A percentile compares a stretch with the other conserved stretches of the same genome.
phyloP scores from a whole-genome alignment of 2,888 invertebrate genomes.

The Argyra leucocephala region DNA sequence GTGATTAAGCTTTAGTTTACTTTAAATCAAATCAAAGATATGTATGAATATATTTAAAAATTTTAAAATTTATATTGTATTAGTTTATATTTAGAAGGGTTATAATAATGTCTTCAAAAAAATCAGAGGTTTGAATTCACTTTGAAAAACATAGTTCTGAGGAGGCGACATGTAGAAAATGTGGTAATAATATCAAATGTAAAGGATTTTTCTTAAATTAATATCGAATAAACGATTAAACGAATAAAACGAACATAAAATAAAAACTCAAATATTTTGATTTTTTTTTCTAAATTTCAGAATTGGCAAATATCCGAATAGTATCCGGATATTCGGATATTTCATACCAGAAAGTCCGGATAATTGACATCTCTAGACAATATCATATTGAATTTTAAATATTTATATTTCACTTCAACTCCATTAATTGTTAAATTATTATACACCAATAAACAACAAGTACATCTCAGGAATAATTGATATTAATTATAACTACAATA shows the following conservation, averaged over 20 bases:
- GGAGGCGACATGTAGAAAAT: constrained; percentile 10
- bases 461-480: no score
- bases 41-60: neutral
- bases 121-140: constrained; percentile 9
- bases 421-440: no score
- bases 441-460: no score
- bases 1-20: no score
- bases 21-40: no score
- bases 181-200: constrained; percentile 9
- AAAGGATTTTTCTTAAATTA: constrained; percentile 1
- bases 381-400: no score
- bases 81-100: neutral
- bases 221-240: constrained; percentile 1
- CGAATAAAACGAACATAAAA: constrained; percentile 5
- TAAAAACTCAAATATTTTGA: constrained; percentile 5
- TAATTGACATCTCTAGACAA: constrained; percentile 9
- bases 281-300: constrained; percentile 8
- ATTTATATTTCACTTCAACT: no score
- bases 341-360: constrained; percentile 4
- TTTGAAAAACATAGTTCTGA: constrained; percentile 10
- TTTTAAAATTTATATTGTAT: constrained; percentile 10
- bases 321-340: constrained; percentile 10
- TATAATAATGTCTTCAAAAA: constrained; percentile 8
- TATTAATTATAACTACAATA: no score
- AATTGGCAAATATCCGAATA: constrained; percentile 10